These are phyloP conservation scores for Chaetops frenatus DNA, from an alignment of 2,113 vertebrate genomes.

Conservation along the genomic window DNA sequence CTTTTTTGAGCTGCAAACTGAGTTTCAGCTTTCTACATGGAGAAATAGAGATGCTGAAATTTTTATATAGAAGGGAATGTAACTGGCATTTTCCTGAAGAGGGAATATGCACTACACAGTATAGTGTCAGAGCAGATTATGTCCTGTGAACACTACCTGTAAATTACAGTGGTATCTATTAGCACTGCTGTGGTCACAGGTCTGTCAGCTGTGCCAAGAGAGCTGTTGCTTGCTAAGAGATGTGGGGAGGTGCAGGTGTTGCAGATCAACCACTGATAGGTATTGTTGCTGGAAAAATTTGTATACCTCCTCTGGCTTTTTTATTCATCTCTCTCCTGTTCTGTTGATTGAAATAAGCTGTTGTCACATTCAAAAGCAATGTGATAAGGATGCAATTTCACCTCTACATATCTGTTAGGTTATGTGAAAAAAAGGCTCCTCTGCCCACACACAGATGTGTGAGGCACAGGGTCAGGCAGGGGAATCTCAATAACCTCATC, in stretches of 20 bases:
- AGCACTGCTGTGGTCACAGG: background rate
- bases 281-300: background rate
- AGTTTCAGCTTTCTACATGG: background rate
- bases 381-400: background rate
- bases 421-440: background rate
- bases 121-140: background rate
- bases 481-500: background rate
- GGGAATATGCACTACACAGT: background rate
- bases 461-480: background rate
- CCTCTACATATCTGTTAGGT: background rate
- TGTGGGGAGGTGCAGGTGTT: background rate
- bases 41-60: background rate
- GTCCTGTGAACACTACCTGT: background rate
- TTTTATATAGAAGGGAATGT: background rate
- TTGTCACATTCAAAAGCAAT: background rate
- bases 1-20: conserved; percentile 2
- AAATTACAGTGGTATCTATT: background rate
- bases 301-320: background rate
- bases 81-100: background rate
- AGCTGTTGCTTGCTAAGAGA: background rate
- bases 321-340: background rate
- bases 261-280: background rate
- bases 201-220: background rate
- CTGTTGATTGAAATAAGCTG: background rate
- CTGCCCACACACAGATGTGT: fast-evolving